These are phyloP conservation scores for Tolmerus cingulatus DNA, from an alignment of 2,888 invertebrate genomes.

Conservation along the genomic window DNA sequence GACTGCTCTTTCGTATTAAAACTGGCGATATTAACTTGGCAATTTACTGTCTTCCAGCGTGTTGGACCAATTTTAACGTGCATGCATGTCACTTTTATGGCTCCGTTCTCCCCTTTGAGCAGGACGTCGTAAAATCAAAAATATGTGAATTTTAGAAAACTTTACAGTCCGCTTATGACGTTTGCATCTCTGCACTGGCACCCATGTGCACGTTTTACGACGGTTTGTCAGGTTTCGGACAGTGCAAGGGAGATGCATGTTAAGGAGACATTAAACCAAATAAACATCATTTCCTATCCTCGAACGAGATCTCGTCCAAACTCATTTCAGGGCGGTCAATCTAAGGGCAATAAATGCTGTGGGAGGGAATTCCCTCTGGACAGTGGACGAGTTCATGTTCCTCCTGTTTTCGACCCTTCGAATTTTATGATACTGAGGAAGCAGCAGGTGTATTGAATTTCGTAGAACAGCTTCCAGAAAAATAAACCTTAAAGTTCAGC, in stretches of 20 bases:
- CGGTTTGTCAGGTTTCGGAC: neutral
- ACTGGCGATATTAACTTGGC: conserved; percentile 12
- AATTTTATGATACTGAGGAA: neutral
- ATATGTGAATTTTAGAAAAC: conserved; percentile 30
- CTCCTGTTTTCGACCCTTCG: neutral
- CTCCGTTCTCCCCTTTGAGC: neutral
- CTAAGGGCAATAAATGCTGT: neutral
- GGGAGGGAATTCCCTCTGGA: neutral
- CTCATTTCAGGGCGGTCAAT: conserved; percentile 3
- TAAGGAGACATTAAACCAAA: conserved; percentile 18
- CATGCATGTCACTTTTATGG: conserved; percentile 20
- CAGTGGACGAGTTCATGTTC: neutral
- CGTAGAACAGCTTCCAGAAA: neutral
- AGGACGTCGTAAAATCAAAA: conserved; percentile 22
- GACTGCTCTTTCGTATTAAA: neutral
- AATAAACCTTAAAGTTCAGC: neutral
- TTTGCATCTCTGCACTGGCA: neutral
- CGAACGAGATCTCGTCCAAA: neutral
- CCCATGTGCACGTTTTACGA: neutral
- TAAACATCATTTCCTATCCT: conserved; percentile 17
- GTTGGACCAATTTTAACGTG: conserved; percentile 19
- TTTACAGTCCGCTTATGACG: conserved; percentile 10
- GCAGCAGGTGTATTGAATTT: conserved; percentile 6
- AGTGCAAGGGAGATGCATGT: conserved; percentile 2
- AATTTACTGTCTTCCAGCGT: conserved; percentile 1